These are phyloP conservation scores for Isotomurus palustris DNA, from an alignment of 2,888 invertebrate species.

Conservation along the genomic window DNA sequence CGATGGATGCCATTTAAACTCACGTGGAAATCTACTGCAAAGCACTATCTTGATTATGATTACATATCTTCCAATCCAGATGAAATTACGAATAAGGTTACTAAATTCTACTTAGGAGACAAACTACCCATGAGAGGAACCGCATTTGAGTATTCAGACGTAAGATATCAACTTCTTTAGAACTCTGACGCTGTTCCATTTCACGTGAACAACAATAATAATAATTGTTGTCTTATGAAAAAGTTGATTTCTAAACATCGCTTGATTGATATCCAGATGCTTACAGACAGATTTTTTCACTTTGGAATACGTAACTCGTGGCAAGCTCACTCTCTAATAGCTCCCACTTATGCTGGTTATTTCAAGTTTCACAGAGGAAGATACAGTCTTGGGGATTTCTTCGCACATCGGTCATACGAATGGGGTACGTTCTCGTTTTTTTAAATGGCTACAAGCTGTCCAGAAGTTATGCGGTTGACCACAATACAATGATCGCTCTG, in stretches of 20 bases:
- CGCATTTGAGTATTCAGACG: constrained; percentile 19
- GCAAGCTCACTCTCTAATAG: constrained; percentile 30
- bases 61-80: constrained; percentile 15
- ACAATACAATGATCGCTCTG: too few species aligned
- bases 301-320: constrained; percentile 32
- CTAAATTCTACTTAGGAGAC: constrained; percentile 30
- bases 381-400: constrained; percentile 29
- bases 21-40: constrained; percentile 27
- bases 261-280: constrained; percentile 37
- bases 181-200: background rate
- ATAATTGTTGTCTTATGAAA: background rate
- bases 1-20: constrained; percentile 16
- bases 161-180: background rate
- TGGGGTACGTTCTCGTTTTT: constrained; percentile 30
- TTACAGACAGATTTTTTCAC: constrained; percentile 35
- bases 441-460: too few species aligned
- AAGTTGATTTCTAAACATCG: background rate
- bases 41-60: constrained; percentile 27
- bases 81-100: constrained; percentile 24
- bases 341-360: constrained; percentile 33
- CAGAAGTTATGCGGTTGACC: too few species aligned
- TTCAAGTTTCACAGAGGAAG: constrained; percentile 33
- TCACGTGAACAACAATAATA: background rate
- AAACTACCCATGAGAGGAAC: constrained; percentile 14
- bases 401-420: constrained; percentile 16